phyloP scores from a whole-genome alignment of 2,888 invertebrate species.

The Tinea semifulvella region DNA sequence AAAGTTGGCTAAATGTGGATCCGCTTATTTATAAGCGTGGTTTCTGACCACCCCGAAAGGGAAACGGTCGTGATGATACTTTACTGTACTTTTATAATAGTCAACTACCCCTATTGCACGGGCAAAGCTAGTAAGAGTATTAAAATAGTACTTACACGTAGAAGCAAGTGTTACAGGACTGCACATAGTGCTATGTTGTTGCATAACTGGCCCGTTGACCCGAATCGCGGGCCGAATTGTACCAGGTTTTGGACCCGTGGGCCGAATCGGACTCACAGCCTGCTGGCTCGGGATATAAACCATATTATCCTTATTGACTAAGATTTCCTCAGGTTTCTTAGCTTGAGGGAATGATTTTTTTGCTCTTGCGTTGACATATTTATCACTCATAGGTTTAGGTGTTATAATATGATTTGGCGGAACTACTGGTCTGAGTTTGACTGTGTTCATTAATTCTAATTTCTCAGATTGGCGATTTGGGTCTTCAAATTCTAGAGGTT shows the following conservation, averaged over 20 bases:
- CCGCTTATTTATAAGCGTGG: too few relatives aligned
- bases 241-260: not conserved
- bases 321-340: conserved; percentile 39
- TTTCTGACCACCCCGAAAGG: too few relatives aligned
- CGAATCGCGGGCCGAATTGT: not conserved
- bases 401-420: not conserved
- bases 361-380: too few relatives aligned
- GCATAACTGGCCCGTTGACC: not conserved
- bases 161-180: not conserved
- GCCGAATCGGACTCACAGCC: conserved; percentile 24
- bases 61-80: too few relatives aligned
- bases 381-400: too few relatives aligned
- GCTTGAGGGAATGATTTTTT: conserved; percentile 53
- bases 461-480: conserved; percentile 19
- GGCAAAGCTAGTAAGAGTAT: not conserved
- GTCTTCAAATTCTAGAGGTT: conserved; percentile 41
- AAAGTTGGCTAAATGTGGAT: too few relatives aligned
- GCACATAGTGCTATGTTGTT: not conserved
- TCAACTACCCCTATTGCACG: too few relatives aligned
- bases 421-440: conserved; percentile 43
- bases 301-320: conserved; percentile 56
- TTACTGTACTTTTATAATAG: too few relatives aligned
- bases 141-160: conserved; percentile 5
- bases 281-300: conserved; percentile 59
- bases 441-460: conserved; percentile 30